These are phyloP conservation scores for Periplaneta americana DNA, from an alignment of 1,140 invertebrate species.

Conservation along the genomic window DNA sequence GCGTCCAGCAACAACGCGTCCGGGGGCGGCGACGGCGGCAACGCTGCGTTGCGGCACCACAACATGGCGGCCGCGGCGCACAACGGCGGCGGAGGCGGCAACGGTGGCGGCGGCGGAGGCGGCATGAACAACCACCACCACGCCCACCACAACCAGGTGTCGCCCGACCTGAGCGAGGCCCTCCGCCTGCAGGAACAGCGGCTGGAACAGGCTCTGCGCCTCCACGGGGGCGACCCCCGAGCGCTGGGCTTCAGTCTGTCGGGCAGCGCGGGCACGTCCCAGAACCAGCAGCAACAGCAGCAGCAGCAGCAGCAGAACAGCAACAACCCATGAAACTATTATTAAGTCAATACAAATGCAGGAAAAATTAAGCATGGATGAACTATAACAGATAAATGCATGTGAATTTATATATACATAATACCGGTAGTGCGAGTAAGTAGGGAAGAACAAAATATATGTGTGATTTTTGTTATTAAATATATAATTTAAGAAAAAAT, in stretches of 20 bases:
- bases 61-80: conserved; percentile 27
- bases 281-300: conserved; percentile 13
- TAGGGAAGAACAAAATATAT: conserved; percentile 1
- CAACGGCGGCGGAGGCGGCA: conserved; percentile 39
- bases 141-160: conserved; percentile 38
- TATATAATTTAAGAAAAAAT: conserved; percentile 6
- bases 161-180: conserved; percentile 53
- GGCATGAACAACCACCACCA: conserved; percentile 21
- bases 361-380: background rate
- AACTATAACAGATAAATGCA: conserved; percentile 3
- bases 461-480: conserved; percentile 5
- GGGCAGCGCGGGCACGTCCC: background rate
- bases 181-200: conserved; percentile 72
- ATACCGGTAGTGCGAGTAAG: conserved; percentile 4
- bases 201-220: conserved; percentile 71
- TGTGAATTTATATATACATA: conserved; percentile 18
- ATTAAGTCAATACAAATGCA: background rate
- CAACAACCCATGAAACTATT: conserved; percentile 13
- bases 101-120: conserved; percentile 40
- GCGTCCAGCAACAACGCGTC: conserved; percentile 36
- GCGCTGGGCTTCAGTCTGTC: conserved; percentile 55
- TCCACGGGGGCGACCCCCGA: conserved; percentile 61
- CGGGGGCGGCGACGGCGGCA: conserved; percentile 36
- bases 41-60: conserved; percentile 1
- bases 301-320: conserved; percentile 11